Conservation (phyloP, 2,797 vertebrate species). For the Serranus cabrilla region DNA sequence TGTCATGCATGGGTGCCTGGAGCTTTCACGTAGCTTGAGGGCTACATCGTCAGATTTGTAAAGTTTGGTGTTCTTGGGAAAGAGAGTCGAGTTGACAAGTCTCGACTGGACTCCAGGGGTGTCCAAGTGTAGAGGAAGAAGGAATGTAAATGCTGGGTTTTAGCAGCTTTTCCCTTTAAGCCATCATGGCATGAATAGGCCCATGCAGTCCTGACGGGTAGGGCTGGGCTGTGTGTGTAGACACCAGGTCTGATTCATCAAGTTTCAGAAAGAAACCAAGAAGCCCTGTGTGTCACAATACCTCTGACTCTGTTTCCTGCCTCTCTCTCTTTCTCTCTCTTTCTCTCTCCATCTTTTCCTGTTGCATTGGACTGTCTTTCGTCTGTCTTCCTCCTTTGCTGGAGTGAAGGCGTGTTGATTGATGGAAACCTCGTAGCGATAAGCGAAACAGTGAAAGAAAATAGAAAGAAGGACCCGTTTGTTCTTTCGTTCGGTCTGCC, state of each 20-base stretch:
- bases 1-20: background rate
- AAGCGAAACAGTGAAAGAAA: constrained; percentile 7
- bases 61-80: constrained; percentile 20
- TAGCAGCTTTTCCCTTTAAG: constrained; percentile 41
- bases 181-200: constrained; percentile 42
- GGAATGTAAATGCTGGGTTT: constrained; percentile 60
- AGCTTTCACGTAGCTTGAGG: constrained; percentile 7
- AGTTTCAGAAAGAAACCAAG: constrained; percentile 72
- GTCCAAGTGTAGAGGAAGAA: constrained; percentile 41
- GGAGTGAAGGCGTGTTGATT: constrained; percentile 43
- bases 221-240: constrained; percentile 34
- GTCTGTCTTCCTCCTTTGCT: constrained; percentile 51
- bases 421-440: constrained; percentile 36
- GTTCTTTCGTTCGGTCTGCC: constrained; percentile 7
- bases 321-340: constrained; percentile 23
- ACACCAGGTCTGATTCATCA: constrained; percentile 77
- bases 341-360: constrained; percentile 44
- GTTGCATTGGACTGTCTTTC: constrained; percentile 27
- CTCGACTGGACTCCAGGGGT: constrained; percentile 43
- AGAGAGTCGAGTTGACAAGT: constrained; percentile 49
- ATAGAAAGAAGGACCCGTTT: constrained; percentile 20
- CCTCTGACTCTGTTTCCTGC: constrained; percentile 70
- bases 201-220: constrained; percentile 12
- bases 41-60: background rate
- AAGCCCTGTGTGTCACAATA: constrained; percentile 75